These are phyloP conservation scores for Eumeta japonica DNA, from an alignment of 1,140 invertebrate species.

Conservation along the genomic window DNA sequence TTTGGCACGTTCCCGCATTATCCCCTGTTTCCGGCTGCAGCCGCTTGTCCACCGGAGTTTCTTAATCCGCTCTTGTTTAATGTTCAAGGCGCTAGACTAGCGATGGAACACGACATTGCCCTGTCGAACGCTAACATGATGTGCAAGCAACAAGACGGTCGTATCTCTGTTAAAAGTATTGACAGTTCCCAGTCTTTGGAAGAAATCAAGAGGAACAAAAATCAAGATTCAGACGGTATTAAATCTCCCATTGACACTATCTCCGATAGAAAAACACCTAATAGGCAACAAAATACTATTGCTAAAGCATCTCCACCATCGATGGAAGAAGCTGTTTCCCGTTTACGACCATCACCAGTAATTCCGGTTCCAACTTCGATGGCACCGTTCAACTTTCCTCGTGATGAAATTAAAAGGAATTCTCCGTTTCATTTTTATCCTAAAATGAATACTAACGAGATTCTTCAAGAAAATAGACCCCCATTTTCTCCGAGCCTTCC, in stretches of 20 bases:
- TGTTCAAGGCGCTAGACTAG: conserved; percentile 44
- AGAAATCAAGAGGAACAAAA: conserved; percentile 35
- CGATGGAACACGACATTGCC: conserved; percentile 47
- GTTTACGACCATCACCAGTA: conserved; percentile 64
- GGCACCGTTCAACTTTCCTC: conserved; percentile 37
- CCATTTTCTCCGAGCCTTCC: conserved; percentile 33
- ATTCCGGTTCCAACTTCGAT: conserved; percentile 52
- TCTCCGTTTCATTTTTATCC: conserved; percentile 40
- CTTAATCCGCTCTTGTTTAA: conserved; percentile 60
- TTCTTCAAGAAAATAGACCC: conserved; percentile 22
- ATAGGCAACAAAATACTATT: conserved; percentile 40
- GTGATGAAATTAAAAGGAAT: conserved; percentile 37
- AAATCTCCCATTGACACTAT: conserved; percentile 26
- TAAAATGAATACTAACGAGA: conserved; percentile 34
- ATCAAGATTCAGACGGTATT: conserved; percentile 27
- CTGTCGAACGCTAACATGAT: conserved; percentile 35
- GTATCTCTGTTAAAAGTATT: conserved; percentile 46
- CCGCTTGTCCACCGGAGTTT: conserved; percentile 49
- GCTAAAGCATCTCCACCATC: conserved; percentile 64
- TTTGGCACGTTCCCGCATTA: conserved; percentile 64
- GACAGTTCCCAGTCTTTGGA: conserved; percentile 41
- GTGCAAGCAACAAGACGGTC: conserved; percentile 39
- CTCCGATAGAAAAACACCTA: conserved; percentile 35
- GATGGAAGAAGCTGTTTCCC: conserved; percentile 63
- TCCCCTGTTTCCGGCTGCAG: conserved; percentile 58